Evolutionary conservation across 2,113 vertebrate species (phyloP).

Genomic region (Caracal caracal): DNA sequence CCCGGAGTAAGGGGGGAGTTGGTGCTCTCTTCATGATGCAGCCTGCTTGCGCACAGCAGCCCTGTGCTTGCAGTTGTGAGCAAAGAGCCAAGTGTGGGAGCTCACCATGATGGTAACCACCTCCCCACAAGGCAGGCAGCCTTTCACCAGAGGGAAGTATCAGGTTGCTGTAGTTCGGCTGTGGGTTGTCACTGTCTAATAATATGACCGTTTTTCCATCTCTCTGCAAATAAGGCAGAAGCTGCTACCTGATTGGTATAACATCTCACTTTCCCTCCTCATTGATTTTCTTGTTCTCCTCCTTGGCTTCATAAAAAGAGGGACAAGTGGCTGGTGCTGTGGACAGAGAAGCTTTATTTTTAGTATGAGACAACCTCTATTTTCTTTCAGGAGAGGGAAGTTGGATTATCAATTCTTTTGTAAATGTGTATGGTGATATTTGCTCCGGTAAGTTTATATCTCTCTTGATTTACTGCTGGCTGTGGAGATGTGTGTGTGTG

Average conservation of each 20-base stretch:
- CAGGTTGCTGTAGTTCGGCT: constrained; percentile 78
- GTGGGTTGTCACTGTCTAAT: constrained; percentile 84
- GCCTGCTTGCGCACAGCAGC: background rate
- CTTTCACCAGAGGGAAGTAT: constrained; percentile 62
- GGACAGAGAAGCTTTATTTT: constrained; percentile 86
- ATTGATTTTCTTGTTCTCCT: constrained; percentile 88
- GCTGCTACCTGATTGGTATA: constrained; percentile 89
- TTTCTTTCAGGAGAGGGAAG: constrained; percentile 87
- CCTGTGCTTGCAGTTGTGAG: constrained; percentile 57
- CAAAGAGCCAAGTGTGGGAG: constrained; percentile 70
- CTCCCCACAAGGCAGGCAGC: constrained; percentile 73
- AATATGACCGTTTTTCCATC: constrained; percentile 85
- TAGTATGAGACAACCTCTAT: constrained; percentile 90
- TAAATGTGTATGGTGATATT: constrained; percentile 99
- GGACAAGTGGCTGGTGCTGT: constrained; percentile 85
- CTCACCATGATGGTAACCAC: constrained; percentile 62
- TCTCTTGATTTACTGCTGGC: constrained; percentile 71
- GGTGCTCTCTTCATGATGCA: background rate
- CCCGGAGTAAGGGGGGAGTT: constrained; percentile 14
- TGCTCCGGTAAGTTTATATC: constrained; percentile 92
- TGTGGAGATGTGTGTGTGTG: background rate
- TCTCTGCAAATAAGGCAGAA: constrained; percentile 86
- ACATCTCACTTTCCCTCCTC: constrained; percentile 88
- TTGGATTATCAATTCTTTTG: constrained; percentile 91
- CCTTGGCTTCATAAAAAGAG: constrained; percentile 88